Evolutionary conservation across 2,888 invertebrate genomes (phyloP), one percentile per base, ranked within the genome.

Genomic region (Cryptus viduatorius): DNA sequence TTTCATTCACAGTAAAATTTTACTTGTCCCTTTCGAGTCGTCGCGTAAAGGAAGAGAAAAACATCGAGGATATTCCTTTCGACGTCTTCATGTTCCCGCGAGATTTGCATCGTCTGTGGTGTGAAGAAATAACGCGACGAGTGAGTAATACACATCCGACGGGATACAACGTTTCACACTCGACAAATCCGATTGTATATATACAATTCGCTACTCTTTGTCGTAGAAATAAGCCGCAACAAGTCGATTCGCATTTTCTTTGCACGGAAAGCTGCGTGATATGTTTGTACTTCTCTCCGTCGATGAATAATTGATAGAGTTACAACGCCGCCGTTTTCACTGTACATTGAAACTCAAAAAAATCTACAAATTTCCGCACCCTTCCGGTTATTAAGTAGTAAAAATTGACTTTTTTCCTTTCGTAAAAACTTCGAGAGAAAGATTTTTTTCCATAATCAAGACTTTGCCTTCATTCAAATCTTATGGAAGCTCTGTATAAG

Each of bases 131-230:
- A 76, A 76, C 50, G 37, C 59, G 75, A 76, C 44, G 69, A 50
- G 61, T 46, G 37, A 72, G 53, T 82, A 87, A 84, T 67, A 14
- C 85, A 76, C 83, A 87, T 87, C 87, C 82, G 85, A 87, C 86
- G 87, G 37, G 80, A 88, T 90, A 92, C 90, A 91, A 80, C 88
- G 87, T 89, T 92, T 89, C 88, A 91, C 92, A 91, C 92, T 92
- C 86, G 85, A 86, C 88, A 87, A 90, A 92, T 91, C 91, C 91
- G 88, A 91, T 91, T 89, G 85, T 86, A 87, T 67, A 37, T 8
- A 61, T 56, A 71, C 72, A 69, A 71, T 53, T 53, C 37, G 65
- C 65, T 77, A 88, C 86, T 86, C 84, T 81, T 79, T 61, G n/a
- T 29, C 65, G 75, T 71, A 82, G 73, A 79, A 79, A 71, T 75